Evolutionary conservation across 1,140 invertebrate species (phyloP).

Genomic region (Hylaeus anthracinus): DNA sequence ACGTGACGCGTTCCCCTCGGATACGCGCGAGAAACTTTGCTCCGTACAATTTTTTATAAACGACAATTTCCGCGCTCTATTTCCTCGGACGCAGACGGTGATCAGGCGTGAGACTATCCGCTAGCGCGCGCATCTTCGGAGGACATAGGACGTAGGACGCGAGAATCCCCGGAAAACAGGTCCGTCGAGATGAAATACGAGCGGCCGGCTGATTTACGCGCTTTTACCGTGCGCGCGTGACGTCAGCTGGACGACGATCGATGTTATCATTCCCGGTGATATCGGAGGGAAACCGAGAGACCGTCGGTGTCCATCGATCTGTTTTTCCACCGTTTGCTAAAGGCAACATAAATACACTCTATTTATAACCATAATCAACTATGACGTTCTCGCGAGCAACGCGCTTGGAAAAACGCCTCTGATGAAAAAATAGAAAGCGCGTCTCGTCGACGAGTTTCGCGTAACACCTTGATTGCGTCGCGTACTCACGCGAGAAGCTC

Average conservation of each 20-base stretch:
- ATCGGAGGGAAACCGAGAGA: slow-evolving; percentile 38
- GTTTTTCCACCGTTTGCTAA: slow-evolving; percentile 51
- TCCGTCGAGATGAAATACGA: slow-evolving; percentile 39
- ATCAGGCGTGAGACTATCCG: too few relatives aligned
- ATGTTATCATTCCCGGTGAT: slow-evolving; percentile 60
- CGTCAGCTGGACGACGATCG: slow-evolving; percentile 58
- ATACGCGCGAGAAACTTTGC: background rate
- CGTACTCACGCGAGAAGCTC: too few relatives aligned
- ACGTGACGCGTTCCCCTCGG: too few relatives aligned
- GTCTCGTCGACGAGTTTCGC: too few relatives aligned
- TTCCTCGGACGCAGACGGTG: background rate
- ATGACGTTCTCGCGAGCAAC: background rate
- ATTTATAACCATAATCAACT: slow-evolving; percentile 42
- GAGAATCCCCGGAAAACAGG: slow-evolving; percentile 22
- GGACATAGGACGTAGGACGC: slow-evolving; percentile 4
- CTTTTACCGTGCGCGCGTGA: slow-evolving; percentile 46
- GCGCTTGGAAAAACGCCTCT: background rate
- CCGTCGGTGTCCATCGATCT: slow-evolving; percentile 53
- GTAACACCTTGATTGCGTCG: too few relatives aligned
- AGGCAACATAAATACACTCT: slow-evolving; percentile 34
- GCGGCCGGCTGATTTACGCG: slow-evolving; percentile 46
- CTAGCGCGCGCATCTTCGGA: slow-evolving; percentile 7
- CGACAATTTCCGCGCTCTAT: slow-evolving; percentile 13
- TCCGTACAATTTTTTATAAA: background rate
- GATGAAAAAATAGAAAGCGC: background rate